A percentile compares a stretch with the other conserved stretches of the same genome.
Evolutionary conservation across 2,113 vertebrate species (phyloP).

Genomic region (Brevimyrus niger): DNA sequence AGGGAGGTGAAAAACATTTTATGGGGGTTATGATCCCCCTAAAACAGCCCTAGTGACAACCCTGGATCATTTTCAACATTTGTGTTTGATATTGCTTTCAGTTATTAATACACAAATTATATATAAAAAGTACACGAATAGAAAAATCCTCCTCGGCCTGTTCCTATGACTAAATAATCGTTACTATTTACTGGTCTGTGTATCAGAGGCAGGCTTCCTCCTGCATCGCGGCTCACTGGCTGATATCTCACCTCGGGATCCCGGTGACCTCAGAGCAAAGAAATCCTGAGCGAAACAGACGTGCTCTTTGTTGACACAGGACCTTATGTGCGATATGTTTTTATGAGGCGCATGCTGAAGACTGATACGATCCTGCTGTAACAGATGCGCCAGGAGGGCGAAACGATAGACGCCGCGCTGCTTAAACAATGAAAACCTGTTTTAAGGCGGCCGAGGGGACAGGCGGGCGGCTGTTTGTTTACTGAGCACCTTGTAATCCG

Average conservation of each 20-base stretch:
- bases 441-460: background rate
- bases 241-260: background rate
- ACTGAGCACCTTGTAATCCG: background rate
- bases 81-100: background rate
- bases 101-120: background rate
- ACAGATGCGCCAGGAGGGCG: slow-evolving; percentile 17
- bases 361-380: slow-evolving; percentile 8
- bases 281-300: background rate
- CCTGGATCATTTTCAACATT: background rate
- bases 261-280: background rate
- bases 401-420: slow-evolving; percentile 19
- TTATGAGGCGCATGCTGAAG: slow-evolving; percentile 23
- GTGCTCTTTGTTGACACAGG: background rate
- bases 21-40: background rate
- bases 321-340: slow-evolving; percentile 17
- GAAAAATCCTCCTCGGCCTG: background rate
- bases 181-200: background rate
- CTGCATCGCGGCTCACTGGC: background rate
- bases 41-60: background rate
- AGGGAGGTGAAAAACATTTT: background rate
- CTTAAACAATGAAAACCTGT: slow-evolving; percentile 26
- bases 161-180: background rate
- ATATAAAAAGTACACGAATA: background rate
- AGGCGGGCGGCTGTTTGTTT: slow-evolving; percentile 11
- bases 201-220: background rate